Conservation (phyloP, 2,113 vertebrate genomes). For the Coryphaenoides rupestris region DNA sequence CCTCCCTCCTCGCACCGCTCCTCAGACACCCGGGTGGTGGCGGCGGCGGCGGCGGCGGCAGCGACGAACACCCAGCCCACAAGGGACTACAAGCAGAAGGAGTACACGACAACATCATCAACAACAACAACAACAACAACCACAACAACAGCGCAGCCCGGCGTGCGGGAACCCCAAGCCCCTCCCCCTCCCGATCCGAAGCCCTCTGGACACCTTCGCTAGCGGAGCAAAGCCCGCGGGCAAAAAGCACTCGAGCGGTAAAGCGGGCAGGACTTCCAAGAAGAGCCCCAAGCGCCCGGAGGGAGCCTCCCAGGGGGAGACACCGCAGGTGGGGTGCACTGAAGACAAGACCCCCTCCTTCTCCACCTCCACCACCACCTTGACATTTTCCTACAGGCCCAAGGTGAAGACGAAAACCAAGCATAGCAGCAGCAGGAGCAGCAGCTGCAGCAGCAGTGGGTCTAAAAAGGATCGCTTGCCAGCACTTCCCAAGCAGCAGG, state of each 20-base stretch:
- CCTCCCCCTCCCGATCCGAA: constrained; percentile 59
- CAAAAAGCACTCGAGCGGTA: constrained; percentile 64
- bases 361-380: too few species aligned
- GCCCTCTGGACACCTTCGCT: accelerated
- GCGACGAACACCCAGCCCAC: constrained; percentile 19
- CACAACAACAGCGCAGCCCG: too few species aligned
- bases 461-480: constrained; percentile 45
- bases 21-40: too few species aligned
- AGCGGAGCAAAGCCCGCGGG: constrained; percentile 59
- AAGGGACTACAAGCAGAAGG: constrained; percentile 36
- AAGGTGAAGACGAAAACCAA: constrained; percentile 81
- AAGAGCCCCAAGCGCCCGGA: constrained; percentile 16
- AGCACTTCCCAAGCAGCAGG: constrained; percentile 63
- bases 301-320: constrained; percentile 58
- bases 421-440: constrained; percentile 46
- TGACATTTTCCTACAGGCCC: constrained; percentile 69
- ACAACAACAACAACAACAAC: too few species aligned
- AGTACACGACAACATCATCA: too few species aligned
- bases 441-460: not conserved
- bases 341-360: constrained; percentile 58
- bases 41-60: not conserved
- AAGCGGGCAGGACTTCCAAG: constrained; percentile 51
- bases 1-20: too few species aligned
- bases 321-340: constrained; percentile 45
- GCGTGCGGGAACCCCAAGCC: constrained; percentile 25